phyloP scores from a whole-genome alignment of 2,797 vertebrate species.

The Chrysocyon brachyurus region DNA sequence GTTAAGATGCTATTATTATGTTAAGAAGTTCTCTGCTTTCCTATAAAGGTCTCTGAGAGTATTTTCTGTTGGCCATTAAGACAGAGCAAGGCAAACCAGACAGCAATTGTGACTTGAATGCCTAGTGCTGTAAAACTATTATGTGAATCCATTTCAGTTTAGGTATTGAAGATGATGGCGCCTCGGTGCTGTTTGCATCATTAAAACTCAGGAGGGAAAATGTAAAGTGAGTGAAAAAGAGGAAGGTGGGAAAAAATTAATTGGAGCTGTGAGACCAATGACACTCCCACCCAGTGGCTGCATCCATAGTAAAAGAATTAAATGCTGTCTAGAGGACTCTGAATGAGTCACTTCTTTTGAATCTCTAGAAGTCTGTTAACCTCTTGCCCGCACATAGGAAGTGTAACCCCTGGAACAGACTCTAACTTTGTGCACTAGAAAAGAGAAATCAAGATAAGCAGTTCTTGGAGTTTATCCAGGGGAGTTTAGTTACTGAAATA shows the following conservation, averaged over 20 bases:
- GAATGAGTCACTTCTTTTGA: constrained; percentile 40
- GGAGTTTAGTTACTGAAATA: constrained; percentile 62
- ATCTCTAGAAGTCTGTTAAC: constrained; percentile 59
- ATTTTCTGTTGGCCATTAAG: constrained; percentile 80
- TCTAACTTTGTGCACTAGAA: not conserved
- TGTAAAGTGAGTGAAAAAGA: constrained; percentile 8
- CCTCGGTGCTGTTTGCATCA: constrained; percentile 59
- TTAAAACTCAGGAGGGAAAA: constrained; percentile 57
- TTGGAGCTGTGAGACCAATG: not conserved
- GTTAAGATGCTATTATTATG: constrained; percentile 72
- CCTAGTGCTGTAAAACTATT: constrained; percentile 78
- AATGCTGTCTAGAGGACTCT: constrained; percentile 14
- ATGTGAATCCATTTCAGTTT: constrained; percentile 79
- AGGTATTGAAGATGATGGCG: constrained; percentile 71
- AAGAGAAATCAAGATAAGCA: constrained; percentile 37
- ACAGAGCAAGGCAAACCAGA: constrained; percentile 74
- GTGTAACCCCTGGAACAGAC: not conserved
- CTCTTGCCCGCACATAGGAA: not conserved
- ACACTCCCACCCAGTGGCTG: not conserved
- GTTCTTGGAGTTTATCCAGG: constrained; percentile 42
- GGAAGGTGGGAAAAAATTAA: not conserved
- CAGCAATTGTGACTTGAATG: constrained; percentile 79
- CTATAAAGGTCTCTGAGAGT: constrained; percentile 71
- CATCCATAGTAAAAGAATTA: constrained; percentile 62
- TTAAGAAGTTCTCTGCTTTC: constrained; percentile 82